phyloP scores from a whole-genome alignment of 2,888 invertebrate genomes.

The Euzophera pinguis region DNA sequence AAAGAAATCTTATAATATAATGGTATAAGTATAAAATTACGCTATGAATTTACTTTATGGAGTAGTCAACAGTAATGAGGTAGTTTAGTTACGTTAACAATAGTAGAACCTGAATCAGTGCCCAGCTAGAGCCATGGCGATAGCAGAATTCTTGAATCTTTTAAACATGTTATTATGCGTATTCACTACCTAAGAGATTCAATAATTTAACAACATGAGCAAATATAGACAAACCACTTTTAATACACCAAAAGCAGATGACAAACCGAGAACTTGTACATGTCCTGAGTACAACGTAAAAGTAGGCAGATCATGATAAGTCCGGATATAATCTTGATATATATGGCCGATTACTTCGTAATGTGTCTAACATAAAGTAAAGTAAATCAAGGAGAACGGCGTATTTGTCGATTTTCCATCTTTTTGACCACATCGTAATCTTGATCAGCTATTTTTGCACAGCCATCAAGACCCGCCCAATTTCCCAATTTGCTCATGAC shows the following conservation, averaged over 20 bases:
- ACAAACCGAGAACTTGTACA: constrained; percentile 20
- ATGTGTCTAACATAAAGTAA: no score
- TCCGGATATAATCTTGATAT: no score
- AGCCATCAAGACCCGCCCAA: no score
- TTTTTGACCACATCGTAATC: no score
- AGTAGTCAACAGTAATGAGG: constrained; percentile 68
- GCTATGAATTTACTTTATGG: constrained; percentile 62
- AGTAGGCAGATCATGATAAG: no score
- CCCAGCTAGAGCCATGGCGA: constrained; percentile 48
- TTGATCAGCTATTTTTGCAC: no score
- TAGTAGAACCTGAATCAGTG: constrained; percentile 18
- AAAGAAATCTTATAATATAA: constrained; percentile 67
- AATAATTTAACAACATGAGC: constrained; percentile 46
- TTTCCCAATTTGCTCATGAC: no score
- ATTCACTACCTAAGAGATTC: constrained; percentile 61
- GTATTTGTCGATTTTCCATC: no score
- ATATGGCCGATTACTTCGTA: no score
- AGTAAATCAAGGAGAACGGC: no score
- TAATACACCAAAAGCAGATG: constrained; percentile 29
- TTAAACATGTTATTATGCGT: constrained; percentile 33
- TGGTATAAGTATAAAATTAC: constrained; percentile 76
- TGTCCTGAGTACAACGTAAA: no score
- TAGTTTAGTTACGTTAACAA: constrained; percentile 55
- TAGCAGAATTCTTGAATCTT: constrained; percentile 33
- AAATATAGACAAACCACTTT: constrained; percentile 36